Percentiles rank a stretch among this genome's conserved stretches.
phyloP scores from a whole-genome alignment of 2,888 invertebrate species.

The Cremastobaeus sp. region DNA sequence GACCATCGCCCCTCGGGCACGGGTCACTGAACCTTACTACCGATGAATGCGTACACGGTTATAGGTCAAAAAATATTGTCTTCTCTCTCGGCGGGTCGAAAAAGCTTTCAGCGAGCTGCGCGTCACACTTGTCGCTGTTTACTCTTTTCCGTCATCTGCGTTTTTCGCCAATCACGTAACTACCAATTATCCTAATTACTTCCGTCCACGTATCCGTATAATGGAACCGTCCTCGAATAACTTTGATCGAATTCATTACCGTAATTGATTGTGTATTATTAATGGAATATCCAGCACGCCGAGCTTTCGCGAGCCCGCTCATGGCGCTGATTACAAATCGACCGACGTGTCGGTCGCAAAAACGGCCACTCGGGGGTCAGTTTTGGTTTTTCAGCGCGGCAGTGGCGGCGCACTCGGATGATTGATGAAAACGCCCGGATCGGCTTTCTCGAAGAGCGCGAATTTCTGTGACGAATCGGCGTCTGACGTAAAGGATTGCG shows the following conservation, averaged over 20 bases:
- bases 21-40: slow-evolving; percentile 77
- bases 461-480: slow-evolving; percentile 5
- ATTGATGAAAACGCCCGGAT: no score
- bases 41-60: slow-evolving; percentile 62
- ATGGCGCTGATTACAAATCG: no score
- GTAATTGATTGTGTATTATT: no score
- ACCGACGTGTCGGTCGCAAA: no score
- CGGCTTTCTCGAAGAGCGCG: no score
- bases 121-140: slow-evolving; percentile 12
- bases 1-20: slow-evolving; percentile 77
- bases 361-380: no score
- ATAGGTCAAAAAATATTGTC: slow-evolving; percentile 63
- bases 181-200: background rate
- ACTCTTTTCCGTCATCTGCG: no score
- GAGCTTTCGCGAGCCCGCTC: no score
- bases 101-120: background rate
- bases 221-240: background rate
- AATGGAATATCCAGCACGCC: no score
- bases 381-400: no score
- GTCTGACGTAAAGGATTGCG: slow-evolving; percentile 17
- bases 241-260: no score
- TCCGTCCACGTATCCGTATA: background rate
- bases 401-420: no score
- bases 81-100: slow-evolving; percentile 24
- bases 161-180: background rate